Conservation (phyloP, 2,888 invertebrate genomes). For the Plutella xylostella region DNA sequence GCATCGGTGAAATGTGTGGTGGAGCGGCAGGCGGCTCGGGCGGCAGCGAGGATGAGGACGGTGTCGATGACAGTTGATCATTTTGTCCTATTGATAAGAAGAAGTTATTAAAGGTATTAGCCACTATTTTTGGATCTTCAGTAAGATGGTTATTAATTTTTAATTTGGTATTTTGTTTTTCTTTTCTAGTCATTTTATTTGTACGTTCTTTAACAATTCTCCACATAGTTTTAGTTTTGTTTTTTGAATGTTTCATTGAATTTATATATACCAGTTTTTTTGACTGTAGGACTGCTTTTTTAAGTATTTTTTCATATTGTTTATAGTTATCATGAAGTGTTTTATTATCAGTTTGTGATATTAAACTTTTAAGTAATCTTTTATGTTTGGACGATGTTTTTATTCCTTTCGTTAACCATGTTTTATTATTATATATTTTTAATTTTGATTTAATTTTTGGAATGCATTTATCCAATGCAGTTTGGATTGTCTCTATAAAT, state of each 20-base stretch:
- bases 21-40: too few relatives aligned
- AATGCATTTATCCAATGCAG: background rate
- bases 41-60: too few relatives aligned
- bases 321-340: background rate
- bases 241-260: background rate
- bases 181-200: too few relatives aligned
- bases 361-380: background rate
- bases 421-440: background rate
- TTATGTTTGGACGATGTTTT: background rate
- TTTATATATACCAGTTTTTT: background rate
- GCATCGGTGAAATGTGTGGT: background rate
- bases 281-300: background rate
- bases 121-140: background rate
- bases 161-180: background rate
- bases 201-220: background rate
- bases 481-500: background rate
- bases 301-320: background rate
- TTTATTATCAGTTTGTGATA: background rate
- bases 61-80: background rate
- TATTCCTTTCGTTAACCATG: background rate
- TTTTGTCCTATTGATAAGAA: background rate
- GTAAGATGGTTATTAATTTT: slow-evolving; percentile 6
- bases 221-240: background rate
- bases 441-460: background rate
- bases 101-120: background rate